Evolutionary conservation across 2,888 invertebrate species (phyloP).

Genomic region (Pachycephus smyrnensis): DNA sequence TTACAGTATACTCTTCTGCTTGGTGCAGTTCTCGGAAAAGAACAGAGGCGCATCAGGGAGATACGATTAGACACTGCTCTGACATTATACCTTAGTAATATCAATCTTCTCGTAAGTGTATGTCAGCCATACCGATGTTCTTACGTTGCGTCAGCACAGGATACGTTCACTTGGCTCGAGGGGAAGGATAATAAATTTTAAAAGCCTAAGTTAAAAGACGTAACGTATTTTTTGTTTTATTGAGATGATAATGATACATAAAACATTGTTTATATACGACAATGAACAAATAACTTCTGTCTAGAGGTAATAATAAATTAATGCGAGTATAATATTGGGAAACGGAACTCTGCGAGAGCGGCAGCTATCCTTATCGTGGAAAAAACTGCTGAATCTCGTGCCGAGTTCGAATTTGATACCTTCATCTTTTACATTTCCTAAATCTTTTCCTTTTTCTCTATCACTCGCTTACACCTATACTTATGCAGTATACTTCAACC

Average conservation of each 20-base stretch:
- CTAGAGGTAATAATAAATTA: slow-evolving; percentile 23
- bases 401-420: not conserved
- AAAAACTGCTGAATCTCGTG: not conserved
- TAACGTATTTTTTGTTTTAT: slow-evolving; percentile 49
- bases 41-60: not conserved
- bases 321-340: slow-evolving; percentile 21
- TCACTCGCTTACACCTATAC: not conserved
- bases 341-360: not conserved
- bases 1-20: not conserved
- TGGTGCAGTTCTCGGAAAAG: not conserved
- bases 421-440: not conserved
- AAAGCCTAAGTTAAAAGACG: slow-evolving; percentile 46
- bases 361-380: not conserved
- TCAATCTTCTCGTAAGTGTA: not conserved
- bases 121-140: not conserved
- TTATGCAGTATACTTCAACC: not conserved
- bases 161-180: not conserved
- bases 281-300: slow-evolving; percentile 52
- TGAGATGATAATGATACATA: slow-evolving; percentile 55
- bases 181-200: not conserved
- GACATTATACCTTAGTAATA: not conserved
- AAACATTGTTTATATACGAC: slow-evolving; percentile 54
- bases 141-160: not conserved
- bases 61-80: not conserved
- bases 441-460: not conserved